Conservation (phyloP, 1,140 invertebrate genomes). For the Leptinotarsa defecta region DNA sequence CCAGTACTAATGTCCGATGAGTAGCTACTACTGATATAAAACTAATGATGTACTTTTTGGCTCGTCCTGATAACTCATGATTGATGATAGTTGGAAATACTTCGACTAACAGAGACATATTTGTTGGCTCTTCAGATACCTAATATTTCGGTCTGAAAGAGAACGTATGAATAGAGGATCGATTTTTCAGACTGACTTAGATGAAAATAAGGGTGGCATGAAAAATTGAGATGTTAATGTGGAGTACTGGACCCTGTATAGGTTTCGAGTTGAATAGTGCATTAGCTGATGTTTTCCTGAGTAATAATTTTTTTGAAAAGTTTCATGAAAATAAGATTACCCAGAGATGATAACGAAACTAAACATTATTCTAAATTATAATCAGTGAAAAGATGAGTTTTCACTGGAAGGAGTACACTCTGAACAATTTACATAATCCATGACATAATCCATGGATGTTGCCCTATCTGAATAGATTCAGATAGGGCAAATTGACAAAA, state of each 20-base stretch:
- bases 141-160: neutral
- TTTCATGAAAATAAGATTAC: too few species aligned
- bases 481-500: too few species aligned
- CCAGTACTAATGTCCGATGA: slow-evolving; percentile 43
- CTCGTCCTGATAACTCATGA: slow-evolving; percentile 43
- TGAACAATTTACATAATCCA: too few species aligned
- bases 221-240: slow-evolving; percentile 3
- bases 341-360: too few species aligned
- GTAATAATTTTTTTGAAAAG: too few species aligned
- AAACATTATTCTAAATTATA: too few species aligned
- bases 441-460: too few species aligned
- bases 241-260: neutral
- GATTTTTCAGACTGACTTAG: neutral
- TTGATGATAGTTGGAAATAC: slow-evolving; percentile 39
- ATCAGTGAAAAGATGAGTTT: too few species aligned
- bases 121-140: slow-evolving; percentile 15
- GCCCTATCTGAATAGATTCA: too few species aligned
- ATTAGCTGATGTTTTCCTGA: too few species aligned
- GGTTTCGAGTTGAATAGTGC: neutral
- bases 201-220: neutral
- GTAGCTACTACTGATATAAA: slow-evolving; percentile 44
- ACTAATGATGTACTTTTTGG: slow-evolving; percentile 50
- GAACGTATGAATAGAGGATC: neutral
- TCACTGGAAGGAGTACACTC: too few species aligned
- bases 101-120: slow-evolving; percentile 24